Base-by-base conservation (phyloP, 2,797 vertebrate species). In the Crocidura indochinensis region DNA sequence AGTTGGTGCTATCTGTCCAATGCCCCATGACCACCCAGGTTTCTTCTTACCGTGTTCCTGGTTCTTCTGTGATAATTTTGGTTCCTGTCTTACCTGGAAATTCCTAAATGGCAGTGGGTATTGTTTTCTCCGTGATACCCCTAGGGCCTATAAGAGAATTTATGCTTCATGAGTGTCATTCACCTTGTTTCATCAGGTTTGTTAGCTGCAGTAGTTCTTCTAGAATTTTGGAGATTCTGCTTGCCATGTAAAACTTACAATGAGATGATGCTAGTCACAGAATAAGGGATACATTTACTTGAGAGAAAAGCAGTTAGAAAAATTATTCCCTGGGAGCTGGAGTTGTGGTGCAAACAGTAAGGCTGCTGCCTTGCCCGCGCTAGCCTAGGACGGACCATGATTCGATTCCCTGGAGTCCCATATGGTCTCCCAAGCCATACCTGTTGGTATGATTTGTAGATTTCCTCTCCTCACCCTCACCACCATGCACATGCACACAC, bases 281-380 rank as follows among this genome's bases (percentile, higher is more conserved):
- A 83, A 79, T 47, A 79, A 81, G 76, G 72, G 14, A 46, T 51
- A 60, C 2, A 10, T 86, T 3, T 87, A 87, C 47, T 15, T 20
- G 17, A 85, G 72, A 84, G 79, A 73, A 79, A 83, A 74, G 53
- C 22, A 10, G 19, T 77, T 88, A 89, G 91, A 72, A 84, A 80
- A 46, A 47, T 31, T 73, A 44, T 9, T 10, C 9, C 27, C 26
- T 14, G 26, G 9, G 38, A 5, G 38, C 38, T 5, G 38, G 38
- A 38, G 38, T 38, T 38, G 38, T 38, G 38, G 38, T 38, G 38
- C 38, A 38, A 38, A 5, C 38, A 38, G 38, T 38, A 38, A 38
- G 38, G 38, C 38, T 2, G 2, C 38, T 38, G 38, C 38, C 5
- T 38, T 38, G 38, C 38, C 38, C 5, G 38, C 5, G 38, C 38